Evolutionary conservation across 2,113 vertebrate species (phyloP).

Genomic region (Talpa occidentalis): DNA sequence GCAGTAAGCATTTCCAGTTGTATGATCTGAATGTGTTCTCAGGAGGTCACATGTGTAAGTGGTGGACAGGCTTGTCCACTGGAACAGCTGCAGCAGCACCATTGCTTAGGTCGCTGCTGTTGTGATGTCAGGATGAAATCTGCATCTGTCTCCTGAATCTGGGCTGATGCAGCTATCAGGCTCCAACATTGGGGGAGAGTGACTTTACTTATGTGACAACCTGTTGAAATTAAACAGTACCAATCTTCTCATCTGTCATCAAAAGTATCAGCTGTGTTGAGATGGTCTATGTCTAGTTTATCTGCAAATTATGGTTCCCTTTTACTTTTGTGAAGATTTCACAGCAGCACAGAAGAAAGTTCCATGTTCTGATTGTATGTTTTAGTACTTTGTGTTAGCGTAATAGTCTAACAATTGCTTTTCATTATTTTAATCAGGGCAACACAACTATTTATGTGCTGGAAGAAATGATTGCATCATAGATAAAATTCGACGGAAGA

Average conservation of each 20-base stretch:
- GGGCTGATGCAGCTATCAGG: background rate
- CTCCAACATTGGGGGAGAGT: fast-evolving
- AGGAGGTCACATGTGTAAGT: background rate
- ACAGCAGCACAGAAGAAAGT: background rate
- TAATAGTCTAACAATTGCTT: background rate
- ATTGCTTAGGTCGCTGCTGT: background rate
- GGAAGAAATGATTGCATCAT: slow-evolving; percentile 99
- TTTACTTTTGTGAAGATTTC: slow-evolving; percentile 17
- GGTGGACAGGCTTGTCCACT: background rate
- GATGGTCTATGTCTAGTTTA: background rate
- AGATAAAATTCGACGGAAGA: slow-evolving; percentile 99
- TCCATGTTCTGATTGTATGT: background rate
- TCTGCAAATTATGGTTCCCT: background rate
- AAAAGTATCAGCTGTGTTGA: background rate
- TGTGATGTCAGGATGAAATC: background rate
- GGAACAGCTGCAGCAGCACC: background rate
- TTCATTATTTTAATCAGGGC: slow-evolving; percentile 89
- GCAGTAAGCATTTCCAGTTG: background rate
- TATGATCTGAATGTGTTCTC: background rate
- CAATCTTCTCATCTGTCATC: background rate
- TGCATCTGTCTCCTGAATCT: background rate
- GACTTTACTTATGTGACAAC: background rate
- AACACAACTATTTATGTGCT: slow-evolving; percentile 99
- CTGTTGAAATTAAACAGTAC: background rate
- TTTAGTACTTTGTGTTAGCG: background rate